These are phyloP conservation scores for Hirtodrosophila alboralis DNA, from an alignment of 2,888 invertebrate genomes.

Conservation along the genomic window DNA sequence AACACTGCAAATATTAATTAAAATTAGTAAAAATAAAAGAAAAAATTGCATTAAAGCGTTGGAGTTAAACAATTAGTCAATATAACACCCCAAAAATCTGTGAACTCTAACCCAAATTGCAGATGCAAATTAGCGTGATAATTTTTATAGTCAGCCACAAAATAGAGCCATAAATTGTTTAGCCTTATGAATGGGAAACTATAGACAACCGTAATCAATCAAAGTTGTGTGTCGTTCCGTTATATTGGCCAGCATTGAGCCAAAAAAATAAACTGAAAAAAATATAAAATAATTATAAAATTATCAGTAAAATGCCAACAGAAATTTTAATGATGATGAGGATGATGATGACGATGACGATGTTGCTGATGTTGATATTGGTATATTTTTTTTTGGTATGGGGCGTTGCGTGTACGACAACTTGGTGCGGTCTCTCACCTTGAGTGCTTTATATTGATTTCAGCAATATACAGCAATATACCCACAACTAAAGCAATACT, in stretches of 20 bases:
- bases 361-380: slow-evolving; percentile 28
- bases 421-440: slow-evolving; percentile 73
- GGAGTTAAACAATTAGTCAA: slow-evolving; percentile 66
- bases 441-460: slow-evolving; percentile 69
- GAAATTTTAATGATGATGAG: slow-evolving; percentile 42
- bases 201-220: slow-evolving; percentile 45
- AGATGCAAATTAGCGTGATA: slow-evolving; percentile 66
- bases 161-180: slow-evolving; percentile 69
- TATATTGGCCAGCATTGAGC: slow-evolving; percentile 55
- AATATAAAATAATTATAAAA: slow-evolving; percentile 58
- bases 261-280: slow-evolving; percentile 19
- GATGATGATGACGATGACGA: slow-evolving; percentile 9
- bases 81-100: slow-evolving; percentile 52
- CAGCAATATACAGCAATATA: slow-evolving; percentile 35
- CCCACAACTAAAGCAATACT: slow-evolving; percentile 24
- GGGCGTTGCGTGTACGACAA: slow-evolving; percentile 64
- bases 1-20: slow-evolving; percentile 13
- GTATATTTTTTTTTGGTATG: too few species aligned
- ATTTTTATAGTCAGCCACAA: slow-evolving; percentile 57
- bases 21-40: slow-evolving; percentile 6
- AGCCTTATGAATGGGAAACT: slow-evolving; percentile 8
- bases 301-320: slow-evolving; percentile 58
- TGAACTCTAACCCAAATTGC: slow-evolving; percentile 3
- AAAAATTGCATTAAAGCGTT: slow-evolving; percentile 62
- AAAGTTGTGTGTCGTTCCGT: slow-evolving; percentile 24